These are phyloP conservation scores for Hydrolagus affinis DNA, from an alignment of 2,113 vertebrate genomes.

Conservation along the genomic window DNA sequence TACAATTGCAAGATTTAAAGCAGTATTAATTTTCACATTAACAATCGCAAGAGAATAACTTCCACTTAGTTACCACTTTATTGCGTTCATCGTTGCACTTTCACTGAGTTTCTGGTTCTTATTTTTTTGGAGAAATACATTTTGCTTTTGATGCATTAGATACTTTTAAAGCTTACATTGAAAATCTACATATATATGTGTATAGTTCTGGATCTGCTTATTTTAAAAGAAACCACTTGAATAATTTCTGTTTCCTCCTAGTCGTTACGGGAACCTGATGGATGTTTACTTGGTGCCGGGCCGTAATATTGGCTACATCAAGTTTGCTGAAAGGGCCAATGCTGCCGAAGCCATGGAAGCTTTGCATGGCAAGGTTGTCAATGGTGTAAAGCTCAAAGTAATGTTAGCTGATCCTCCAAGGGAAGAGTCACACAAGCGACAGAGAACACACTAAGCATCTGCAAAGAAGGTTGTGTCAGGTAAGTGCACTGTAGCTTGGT, in stretches of 20 bases:
- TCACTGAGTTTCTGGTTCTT: not conserved
- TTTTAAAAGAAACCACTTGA: not conserved
- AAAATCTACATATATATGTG: not conserved
- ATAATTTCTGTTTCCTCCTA: conserved; percentile 39
- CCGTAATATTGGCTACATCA: conserved; percentile 86
- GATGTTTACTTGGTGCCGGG: conserved; percentile 84
- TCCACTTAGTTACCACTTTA: not conserved
- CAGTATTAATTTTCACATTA: no score
- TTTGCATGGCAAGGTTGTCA: conserved; percentile 77
- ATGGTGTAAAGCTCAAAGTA: conserved; percentile 88
- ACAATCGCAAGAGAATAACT: no score
- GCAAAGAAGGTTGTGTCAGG: not conserved
- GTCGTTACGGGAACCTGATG: conserved; percentile 82
- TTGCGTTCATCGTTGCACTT: not conserved
- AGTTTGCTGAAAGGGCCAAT: conserved; percentile 78
- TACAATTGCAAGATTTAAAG: no score
- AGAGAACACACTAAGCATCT: conserved; percentile 70
- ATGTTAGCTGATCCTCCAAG: conserved; percentile 83
- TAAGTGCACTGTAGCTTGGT: conserved; percentile 10
- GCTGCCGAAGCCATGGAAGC: conserved; percentile 78
- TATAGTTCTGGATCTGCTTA: not conserved
- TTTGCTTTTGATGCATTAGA: not conserved
- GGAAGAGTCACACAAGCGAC: conserved; percentile 86
- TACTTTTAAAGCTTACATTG: not conserved
- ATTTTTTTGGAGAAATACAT: not conserved